Evolutionary conservation across 1,140 invertebrate species (phyloP), one percentile per base, ranked within the genome.

Genomic region (Helicorthomorpha holstii): DNA sequence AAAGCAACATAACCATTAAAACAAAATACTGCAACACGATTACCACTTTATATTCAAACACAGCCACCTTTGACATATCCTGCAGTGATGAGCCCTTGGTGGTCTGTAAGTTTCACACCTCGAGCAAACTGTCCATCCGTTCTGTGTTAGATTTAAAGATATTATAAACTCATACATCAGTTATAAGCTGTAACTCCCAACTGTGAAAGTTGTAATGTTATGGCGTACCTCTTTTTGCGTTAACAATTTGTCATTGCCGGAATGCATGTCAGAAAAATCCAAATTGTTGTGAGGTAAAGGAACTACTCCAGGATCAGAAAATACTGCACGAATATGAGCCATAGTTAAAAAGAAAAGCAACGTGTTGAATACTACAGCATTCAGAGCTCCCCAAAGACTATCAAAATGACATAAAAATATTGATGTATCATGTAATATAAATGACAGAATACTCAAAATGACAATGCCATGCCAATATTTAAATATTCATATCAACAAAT

Each of bases 281-380:
- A 88, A 71, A 58, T 78, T 77, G 57, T 74, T 83, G 55, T 79
- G 77, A 10, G 85, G 83, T 50, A 92, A 67, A 19, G 87, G 88
- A 43, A 93, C 83, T 54, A 83, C 79, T 10, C 88, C 88, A 29
- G 88, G 88, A 73, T 93, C 88, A 48, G 83, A 86, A 56, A 87
- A 78, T 43, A 90, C 87, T 16, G 88, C 85, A 63, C 85, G 75
- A 10, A 85, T 43, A 58, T 92, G 88, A 12, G 86, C 75, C 64
- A 87, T 78, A 48, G 76, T 68, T 44, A 87, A 64, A 25, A 91
- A 64, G 59, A 89, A 79, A 51, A 91, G 70, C 21, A 90, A 68
- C 1, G 77, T 76, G 63, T 92, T 91, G 67, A 90, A 92, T 34
- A 80, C 60, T 16, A 89, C 71, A 4, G 84, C 81, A 69, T 91